Percentiles rank a stretch among this genome's conserved stretches.
phyloP scores from a whole-genome alignment of 1,140 invertebrate genomes.

The Dendrolimus punctatus region DNA sequence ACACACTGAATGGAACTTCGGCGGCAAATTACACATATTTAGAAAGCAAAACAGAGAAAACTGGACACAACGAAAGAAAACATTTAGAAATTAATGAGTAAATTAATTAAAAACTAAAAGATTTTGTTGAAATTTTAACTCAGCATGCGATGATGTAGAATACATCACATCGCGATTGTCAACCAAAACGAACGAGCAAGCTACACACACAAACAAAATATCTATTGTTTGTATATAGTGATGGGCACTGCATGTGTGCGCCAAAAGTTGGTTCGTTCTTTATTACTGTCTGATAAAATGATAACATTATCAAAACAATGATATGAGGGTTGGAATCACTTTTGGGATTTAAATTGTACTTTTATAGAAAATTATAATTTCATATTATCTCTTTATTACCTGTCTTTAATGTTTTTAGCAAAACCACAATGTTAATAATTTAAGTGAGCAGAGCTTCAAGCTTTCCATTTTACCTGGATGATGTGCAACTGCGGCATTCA shows the following conservation, averaged over 20 bases:
- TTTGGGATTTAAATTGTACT: too few relatives aligned
- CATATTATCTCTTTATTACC: too few relatives aligned
- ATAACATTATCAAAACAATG: constrained; percentile 55
- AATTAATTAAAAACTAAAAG: constrained; percentile 67
- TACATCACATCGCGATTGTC: constrained; percentile 73
- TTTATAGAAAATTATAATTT: too few relatives aligned
- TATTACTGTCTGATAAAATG: constrained; percentile 60
- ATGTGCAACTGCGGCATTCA: too few relatives aligned
- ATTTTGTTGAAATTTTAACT: constrained; percentile 68
- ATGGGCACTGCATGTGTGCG: constrained; percentile 47
- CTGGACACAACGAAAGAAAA: constrained; percentile 65
- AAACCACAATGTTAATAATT: too few relatives aligned
- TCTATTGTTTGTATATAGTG: constrained; percentile 62
- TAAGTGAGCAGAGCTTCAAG: too few relatives aligned
- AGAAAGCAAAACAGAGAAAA: constrained; percentile 67
- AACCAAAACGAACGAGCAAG: constrained; percentile 69
- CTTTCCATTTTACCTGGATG: too few relatives aligned
- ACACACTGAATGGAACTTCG: constrained; percentile 78
- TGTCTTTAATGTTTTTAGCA: too few relatives aligned
- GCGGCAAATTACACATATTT: constrained; percentile 79
- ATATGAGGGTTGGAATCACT: neutral
- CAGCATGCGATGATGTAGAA: constrained; percentile 69
- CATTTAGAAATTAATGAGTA: constrained; percentile 68
- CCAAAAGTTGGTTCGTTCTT: constrained; percentile 32
- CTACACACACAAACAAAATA: constrained; percentile 59